Evolutionary conservation across 92 coral and sea anemone genomes (phyloP).

Genomic region (Metridium senile): DNA sequence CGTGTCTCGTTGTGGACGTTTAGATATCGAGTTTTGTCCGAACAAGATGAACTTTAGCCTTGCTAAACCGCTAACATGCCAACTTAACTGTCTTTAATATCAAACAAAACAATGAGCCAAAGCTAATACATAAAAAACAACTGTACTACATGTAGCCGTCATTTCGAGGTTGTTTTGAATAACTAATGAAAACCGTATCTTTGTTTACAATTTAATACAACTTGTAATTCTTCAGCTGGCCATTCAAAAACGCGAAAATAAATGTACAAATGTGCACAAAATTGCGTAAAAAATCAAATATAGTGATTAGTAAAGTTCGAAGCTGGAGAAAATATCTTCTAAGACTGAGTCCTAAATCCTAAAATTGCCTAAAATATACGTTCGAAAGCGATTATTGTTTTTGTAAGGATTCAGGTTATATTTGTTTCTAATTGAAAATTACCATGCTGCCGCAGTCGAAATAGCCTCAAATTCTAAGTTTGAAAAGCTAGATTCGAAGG

Average conservation of each 20-base stretch:
- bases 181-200: neutral
- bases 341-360: neutral
- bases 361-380: neutral
- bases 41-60: constrained; percentile 35
- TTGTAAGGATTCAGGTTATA: neutral
- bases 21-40: constrained; percentile 9
- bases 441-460: neutral
- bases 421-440: neutral
- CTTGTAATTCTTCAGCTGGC: neutral
- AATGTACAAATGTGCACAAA: neutral
- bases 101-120: constrained; percentile 8
- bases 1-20: neutral
- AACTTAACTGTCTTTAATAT: constrained; percentile 18
- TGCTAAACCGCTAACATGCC: constrained; percentile 42
- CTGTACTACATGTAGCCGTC: neutral
- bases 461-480: neutral
- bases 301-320: neutral
- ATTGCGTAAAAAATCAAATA: neutral
- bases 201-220: neutral
- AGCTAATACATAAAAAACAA: neutral
- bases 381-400: neutral
- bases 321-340: neutral
- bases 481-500: neutral
- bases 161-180: neutral
- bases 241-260: neutral